A percentile compares a stretch with the other conserved stretches of the same genome.
Evolutionary conservation across 35 echinoderm and acorn worm species (phyloP).

Genomic region (Chiridota heheva): DNA sequence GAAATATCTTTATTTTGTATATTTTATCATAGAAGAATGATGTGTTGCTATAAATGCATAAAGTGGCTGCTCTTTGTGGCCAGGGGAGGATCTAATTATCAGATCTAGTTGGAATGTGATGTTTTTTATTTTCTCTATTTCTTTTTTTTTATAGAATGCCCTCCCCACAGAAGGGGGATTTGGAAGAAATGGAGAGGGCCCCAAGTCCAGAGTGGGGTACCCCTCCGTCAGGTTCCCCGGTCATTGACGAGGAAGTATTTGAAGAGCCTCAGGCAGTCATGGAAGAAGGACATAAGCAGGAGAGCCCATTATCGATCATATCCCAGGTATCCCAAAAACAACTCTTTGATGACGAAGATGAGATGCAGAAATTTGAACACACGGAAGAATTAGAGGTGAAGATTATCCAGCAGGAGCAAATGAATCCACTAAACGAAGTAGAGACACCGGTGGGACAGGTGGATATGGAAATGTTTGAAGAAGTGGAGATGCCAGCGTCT

Average conservation of each 20-base stretch:
- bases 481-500: not conserved
- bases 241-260: not conserved
- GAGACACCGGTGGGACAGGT: not conserved
- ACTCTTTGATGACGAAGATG: too few species aligned
- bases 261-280: not conserved
- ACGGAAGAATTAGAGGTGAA: slow-evolving; percentile 6
- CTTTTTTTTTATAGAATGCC: too few species aligned
- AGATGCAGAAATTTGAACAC: slow-evolving; percentile 17
- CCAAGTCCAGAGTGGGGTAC: slow-evolving; percentile 13
- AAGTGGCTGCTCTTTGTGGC: too few species aligned
- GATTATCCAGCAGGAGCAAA: too few species aligned
- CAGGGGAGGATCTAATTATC: too few species aligned
- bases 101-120: too few species aligned
- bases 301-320: not conserved
- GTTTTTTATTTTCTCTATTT: too few species aligned
- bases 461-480: not conserved
- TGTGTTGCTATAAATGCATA: too few species aligned
- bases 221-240: slow-evolving; percentile 19
- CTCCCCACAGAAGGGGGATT: too few species aligned
- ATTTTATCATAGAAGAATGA: too few species aligned
- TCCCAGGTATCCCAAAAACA: not conserved
- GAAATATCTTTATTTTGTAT: too few species aligned
- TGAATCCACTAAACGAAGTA: too few species aligned
- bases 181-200: not conserved
- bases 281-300: not conserved